Evolutionary conservation across 2,888 invertebrate species (phyloP).

Genomic region (Laspeyria flexula): DNA sequence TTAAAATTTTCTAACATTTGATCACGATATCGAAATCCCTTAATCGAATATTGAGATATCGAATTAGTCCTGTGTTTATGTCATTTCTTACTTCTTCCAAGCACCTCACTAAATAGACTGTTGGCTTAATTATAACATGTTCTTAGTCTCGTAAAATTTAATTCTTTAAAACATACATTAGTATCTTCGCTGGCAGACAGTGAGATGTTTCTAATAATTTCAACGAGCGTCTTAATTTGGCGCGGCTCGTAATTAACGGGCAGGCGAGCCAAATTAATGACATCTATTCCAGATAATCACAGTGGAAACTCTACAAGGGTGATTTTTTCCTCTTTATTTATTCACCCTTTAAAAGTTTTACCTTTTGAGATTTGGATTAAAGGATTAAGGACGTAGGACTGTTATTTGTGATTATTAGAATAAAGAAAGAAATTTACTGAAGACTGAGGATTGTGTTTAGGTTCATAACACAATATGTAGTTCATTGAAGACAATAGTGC

Average conservation of each 20-base stretch:
- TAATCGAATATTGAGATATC: too few relatives aligned
- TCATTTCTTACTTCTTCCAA: too few relatives aligned
- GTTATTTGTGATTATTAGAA: background rate
- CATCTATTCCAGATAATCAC: slow-evolving; percentile 59
- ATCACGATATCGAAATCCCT: too few relatives aligned
- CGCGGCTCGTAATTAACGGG: slow-evolving; percentile 54
- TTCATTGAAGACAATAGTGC: too few relatives aligned
- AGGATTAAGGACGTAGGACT: background rate
- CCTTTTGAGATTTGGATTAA: slow-evolving; percentile 11
- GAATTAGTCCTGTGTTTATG: too few relatives aligned
- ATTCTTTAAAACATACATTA: slow-evolving; percentile 8
- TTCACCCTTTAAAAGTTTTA: slow-evolving; percentile 14
- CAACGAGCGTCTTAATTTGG: slow-evolving; percentile 46
- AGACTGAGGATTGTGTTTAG: too few relatives aligned
- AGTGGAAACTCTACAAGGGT: slow-evolving; percentile 49
- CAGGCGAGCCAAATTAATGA: slow-evolving; percentile 58
- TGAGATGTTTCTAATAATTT: slow-evolving; percentile 37
- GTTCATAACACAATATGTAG: too few relatives aligned
- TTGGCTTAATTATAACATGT: too few relatives aligned
- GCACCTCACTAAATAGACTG: too few relatives aligned
- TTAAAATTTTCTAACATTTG: too few relatives aligned
- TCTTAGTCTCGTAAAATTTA: too few relatives aligned
- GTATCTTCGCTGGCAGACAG: slow-evolving; percentile 14
- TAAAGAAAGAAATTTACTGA: background rate
- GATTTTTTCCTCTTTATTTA: slow-evolving; percentile 38